Conservation (phyloP, 2,797 vertebrate genomes). For the Paguma larvata region DNA sequence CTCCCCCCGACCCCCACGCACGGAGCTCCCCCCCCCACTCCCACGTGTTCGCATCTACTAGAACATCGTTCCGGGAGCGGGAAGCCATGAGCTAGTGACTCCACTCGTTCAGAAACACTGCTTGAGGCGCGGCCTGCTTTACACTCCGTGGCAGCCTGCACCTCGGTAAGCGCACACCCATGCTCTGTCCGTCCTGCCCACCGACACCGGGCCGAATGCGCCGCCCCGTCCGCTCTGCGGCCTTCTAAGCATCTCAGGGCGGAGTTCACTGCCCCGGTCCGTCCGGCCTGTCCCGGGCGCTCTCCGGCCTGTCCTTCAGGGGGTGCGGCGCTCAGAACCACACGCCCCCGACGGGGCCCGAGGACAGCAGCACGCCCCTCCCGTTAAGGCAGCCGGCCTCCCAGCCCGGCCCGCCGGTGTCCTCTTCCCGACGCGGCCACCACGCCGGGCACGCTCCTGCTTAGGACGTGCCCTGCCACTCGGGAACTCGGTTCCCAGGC, state of each 20-base stretch:
- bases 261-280: too few species aligned
- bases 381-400: rapidly evolving
- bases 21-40: too few species aligned
- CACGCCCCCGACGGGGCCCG: neutral
- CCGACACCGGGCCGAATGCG: too few species aligned
- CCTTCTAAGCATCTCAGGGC: neutral
- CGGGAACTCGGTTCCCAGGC: neutral
- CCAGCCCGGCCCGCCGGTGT: neutral
- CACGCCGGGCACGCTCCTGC: neutral
- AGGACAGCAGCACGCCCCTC: neutral
- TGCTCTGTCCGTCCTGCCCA: neutral
- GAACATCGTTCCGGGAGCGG: neutral
- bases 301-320: neutral
- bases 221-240: neutral
- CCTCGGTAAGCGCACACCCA: neutral
- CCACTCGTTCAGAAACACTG: neutral
- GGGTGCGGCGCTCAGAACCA: neutral
- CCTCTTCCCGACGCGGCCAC: neutral
- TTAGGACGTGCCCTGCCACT: neutral
- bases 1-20: too few species aligned
- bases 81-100: neutral
- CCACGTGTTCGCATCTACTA: neutral
- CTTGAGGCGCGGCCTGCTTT: neutral
- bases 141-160: neutral
- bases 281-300: neutral